These are phyloP conservation scores for Bradypodion ventrale DNA, from an alignment of 2,797 vertebrate genomes.

Conservation along the genomic window DNA sequence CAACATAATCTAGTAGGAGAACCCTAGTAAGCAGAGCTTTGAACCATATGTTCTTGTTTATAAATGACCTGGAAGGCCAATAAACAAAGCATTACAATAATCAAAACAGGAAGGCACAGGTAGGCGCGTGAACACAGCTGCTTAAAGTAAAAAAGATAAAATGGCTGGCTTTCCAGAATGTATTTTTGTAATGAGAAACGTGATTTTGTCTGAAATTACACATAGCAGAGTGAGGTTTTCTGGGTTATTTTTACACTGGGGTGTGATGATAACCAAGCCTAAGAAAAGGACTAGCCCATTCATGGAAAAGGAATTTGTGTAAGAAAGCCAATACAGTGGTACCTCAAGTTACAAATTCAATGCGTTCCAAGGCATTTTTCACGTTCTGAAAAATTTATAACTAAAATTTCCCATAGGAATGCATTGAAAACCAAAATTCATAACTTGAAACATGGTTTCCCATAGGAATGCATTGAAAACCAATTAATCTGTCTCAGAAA, in stretches of 20 bases:
- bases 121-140: slow-evolving; percentile 20
- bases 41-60: not conserved
- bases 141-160: slow-evolving; percentile 5
- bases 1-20: slow-evolving; percentile 34
- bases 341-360: no score
- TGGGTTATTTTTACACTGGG: not conserved
- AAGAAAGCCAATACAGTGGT: not conserved
- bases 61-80: slow-evolving; percentile 46
- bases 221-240: not conserved
- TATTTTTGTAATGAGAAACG: slow-evolving; percentile 9
- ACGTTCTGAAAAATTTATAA: no score
- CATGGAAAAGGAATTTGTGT: not conserved
- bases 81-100: slow-evolving; percentile 21
- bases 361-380: no score
- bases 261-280: not conserved
- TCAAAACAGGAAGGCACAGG: slow-evolving; percentile 32
- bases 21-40: slow-evolving; percentile 31
- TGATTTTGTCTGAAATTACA: slow-evolving; percentile 2
- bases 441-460: no score
- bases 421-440: no score
- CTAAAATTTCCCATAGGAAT: no score
- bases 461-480: no score
- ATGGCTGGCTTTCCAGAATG: not conserved
- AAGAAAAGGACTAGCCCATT: not conserved
- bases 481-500: no score